Percentiles rank a stretch among this genome's conserved stretches.
phyloP scores from a whole-genome alignment of 2,888 invertebrate genomes.

The Eupithecia pulchellata region DNA sequence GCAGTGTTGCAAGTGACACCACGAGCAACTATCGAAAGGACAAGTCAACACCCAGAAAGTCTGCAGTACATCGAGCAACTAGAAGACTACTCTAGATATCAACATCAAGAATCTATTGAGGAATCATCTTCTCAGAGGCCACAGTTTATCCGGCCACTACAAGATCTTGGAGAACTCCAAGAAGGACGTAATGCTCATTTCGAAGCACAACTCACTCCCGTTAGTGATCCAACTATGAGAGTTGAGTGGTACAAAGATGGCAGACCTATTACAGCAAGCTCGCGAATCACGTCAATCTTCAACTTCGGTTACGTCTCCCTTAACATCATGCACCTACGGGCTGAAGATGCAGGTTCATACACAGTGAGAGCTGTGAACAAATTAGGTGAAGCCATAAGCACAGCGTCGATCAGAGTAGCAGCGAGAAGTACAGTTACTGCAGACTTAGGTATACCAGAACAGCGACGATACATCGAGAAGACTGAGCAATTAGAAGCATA shows the following conservation, averaged over 20 bases:
- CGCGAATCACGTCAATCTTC: constrained; percentile 98
- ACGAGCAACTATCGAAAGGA: constrained; percentile 93
- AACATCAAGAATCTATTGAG: constrained; percentile 93
- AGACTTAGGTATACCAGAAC: constrained; percentile 95
- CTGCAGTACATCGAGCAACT: constrained; percentile 95
- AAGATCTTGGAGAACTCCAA: constrained; percentile 93
- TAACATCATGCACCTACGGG: constrained; percentile 98
- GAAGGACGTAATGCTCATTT: constrained; percentile 97
- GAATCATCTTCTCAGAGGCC: constrained; percentile 93
- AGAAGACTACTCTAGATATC: constrained; percentile 95
- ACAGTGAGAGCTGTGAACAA: constrained; percentile 96
- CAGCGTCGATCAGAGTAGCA: constrained; percentile 90
- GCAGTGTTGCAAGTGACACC: constrained; percentile 92
- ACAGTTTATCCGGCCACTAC: constrained; percentile 94
- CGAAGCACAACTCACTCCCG: constrained; percentile 96
- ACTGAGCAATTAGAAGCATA: constrained; percentile 96
- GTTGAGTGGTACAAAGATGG: constrained; percentile 99
- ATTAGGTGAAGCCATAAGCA: constrained; percentile 95
- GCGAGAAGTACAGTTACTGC: constrained; percentile 93
- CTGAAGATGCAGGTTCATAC: constrained; percentile 98
- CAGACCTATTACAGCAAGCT: constrained; percentile 97
- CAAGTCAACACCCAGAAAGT: constrained; percentile 96
- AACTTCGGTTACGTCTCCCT: constrained; percentile 99
- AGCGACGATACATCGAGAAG: constrained; percentile 95
- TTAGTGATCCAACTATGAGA: constrained; percentile 96